Evolutionary conservation across 2,113 vertebrate genomes (phyloP), one percentile per base, ranked within the genome.

Genomic region (Meles meles): DNA sequence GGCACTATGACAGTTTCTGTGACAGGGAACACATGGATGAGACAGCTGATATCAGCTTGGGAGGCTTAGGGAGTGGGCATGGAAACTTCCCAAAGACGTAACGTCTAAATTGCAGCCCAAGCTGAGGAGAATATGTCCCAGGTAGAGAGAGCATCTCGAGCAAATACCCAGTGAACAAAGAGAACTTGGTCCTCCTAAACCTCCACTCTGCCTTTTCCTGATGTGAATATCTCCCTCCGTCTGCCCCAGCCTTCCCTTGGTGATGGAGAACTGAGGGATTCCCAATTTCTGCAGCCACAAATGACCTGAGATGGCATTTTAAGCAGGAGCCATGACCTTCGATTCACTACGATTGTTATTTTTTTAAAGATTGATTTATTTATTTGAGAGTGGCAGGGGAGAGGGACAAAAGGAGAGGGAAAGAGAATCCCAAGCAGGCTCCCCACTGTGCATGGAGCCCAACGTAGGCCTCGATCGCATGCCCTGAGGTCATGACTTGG

Each of bases 201-300:
- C 31, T 55, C 11, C 89, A 25, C 7, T 47, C 8, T 6, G 0
- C 11, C 37, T 17, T 12, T 79, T 18, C 39, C 31, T 12, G 49
- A 14, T 1, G 9, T 4, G 21, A 15, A 31, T 29, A 3, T 39
- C 69, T 67, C 47, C 39, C 21, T 49, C 63, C 2, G 2, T 49
- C 63, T 0, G 0, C 42, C 69, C 0, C 49, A 7, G 14, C 9
- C 31, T 47, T 39, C 27, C 6, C 39, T 27, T 5, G 39, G 25
- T 49, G 59, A n/a, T 65, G 37, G 31, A 0, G 10, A 63, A 31
- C 39, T 25, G 9, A n/a, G 29, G 17, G 34, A 44, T 20, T 47
- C 49, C 57, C 44, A 17, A 6, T 71, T 61, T 93, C 57, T 57
- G 21, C 25, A 31, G 31, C 49, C 59, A 34, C 63, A 23, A 25